These are phyloP conservation scores for Chelmon rostratus DNA, from an alignment of 2,797 vertebrate species.

Conservation along the genomic window DNA sequence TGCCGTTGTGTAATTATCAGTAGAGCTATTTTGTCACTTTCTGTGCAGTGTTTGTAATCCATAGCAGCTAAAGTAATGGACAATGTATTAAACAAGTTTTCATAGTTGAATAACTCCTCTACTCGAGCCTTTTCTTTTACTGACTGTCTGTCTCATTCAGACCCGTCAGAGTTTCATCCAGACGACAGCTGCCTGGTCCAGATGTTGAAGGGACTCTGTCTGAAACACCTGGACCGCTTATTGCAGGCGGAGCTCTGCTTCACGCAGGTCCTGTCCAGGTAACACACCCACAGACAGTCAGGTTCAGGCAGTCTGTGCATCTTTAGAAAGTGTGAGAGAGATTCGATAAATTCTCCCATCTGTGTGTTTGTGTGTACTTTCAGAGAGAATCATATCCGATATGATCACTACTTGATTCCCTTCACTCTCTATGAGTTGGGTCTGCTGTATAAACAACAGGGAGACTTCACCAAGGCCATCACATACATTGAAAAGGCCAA, in stretches of 20 bases:
- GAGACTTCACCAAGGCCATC: conserved; percentile 89
- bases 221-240: conserved; percentile 92
- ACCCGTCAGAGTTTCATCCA: conserved; percentile 86
- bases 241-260: conserved; percentile 97
- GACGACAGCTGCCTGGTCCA: conserved; percentile 94
- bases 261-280: conserved; percentile 94
- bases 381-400: conserved; percentile 92
- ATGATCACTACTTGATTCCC: conserved; percentile 93
- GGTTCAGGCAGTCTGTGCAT: not conserved
- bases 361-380: conserved; percentile 49
- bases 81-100: not conserved
- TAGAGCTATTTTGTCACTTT: not conserved
- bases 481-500: conserved; percentile 92
- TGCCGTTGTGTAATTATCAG: not conserved
- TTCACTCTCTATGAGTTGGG: conserved; percentile 94
- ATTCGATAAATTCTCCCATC: not conserved
- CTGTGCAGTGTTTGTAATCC: not conserved
- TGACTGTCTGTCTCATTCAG: too few species aligned
- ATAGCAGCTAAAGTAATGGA: not conserved
- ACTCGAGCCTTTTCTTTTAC: too few species aligned
- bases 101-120: too few species aligned
- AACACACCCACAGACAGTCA: conserved; percentile 42
- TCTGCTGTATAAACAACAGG: conserved; percentile 92
- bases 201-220: conserved; percentile 94
- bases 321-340: not conserved